Conservation (phyloP, 2,888 invertebrate genomes). For the Drosophila mulleri region DNA sequence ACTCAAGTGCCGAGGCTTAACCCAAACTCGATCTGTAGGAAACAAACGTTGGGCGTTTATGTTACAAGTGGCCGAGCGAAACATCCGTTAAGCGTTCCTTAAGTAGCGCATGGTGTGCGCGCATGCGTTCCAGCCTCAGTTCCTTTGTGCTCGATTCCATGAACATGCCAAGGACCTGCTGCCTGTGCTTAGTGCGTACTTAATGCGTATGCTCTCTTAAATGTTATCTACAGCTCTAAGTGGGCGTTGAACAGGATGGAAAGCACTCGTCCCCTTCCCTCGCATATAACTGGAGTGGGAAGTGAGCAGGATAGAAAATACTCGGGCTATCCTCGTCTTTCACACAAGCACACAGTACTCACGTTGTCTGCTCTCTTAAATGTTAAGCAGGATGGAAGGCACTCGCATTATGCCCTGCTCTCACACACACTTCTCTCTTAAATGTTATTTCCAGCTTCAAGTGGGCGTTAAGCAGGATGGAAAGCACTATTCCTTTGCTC, state of each 20-base stretch:
- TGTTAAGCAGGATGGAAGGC: slow-evolving; percentile 6
- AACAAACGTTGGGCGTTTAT: slow-evolving; percentile 79
- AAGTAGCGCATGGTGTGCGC: slow-evolving; percentile 58
- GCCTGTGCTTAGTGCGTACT: slow-evolving; percentile 16
- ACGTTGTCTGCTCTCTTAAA: neutral
- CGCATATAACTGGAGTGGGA: neutral
- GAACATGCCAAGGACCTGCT: slow-evolving; percentile 44
- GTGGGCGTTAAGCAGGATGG: slow-evolving; percentile 30
- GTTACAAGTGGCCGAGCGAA: slow-evolving; percentile 75
- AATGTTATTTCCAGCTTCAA: slow-evolving; percentile 1
- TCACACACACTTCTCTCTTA: slow-evolving; percentile 1
- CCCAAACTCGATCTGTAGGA: slow-evolving; percentile 61
- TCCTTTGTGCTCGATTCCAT: slow-evolving; percentile 49
- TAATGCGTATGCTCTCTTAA: slow-evolving; percentile 43
- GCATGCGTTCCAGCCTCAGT: slow-evolving; percentile 42
- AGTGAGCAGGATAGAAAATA: neutral
- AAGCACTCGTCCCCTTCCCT: neutral
- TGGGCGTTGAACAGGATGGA: slow-evolving; percentile 3
- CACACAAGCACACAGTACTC: neutral
- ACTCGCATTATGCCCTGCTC: neutral
- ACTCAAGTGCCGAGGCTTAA: slow-evolving; percentile 55
- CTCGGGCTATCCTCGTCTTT: neutral
- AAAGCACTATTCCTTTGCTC: slow-evolving; percentile 21
- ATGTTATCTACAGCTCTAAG: slow-evolving; percentile 30
- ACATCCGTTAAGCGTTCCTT: slow-evolving; percentile 78